Evolutionary conservation across 2,888 invertebrate genomes (phyloP).

Genomic region (Cosmopolites sordidus): DNA sequence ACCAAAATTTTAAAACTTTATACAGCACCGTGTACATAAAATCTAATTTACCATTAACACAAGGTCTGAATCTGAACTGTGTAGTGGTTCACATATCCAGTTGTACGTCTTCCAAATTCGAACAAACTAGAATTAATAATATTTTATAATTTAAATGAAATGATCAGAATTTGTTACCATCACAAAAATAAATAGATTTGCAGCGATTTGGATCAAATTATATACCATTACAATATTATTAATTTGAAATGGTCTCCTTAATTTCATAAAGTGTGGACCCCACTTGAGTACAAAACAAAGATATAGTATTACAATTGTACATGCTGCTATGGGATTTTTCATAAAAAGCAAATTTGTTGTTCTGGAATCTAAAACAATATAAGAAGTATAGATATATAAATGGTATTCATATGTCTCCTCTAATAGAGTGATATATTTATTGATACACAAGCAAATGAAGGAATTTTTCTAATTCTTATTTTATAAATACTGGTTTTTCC

Average conservation of each 20-base stretch:
- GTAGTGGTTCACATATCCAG: conserved; percentile 89
- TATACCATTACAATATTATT: conserved; percentile 70
- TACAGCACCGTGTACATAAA: too few relatives aligned
- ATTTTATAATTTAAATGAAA: conserved; percentile 39
- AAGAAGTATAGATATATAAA: too few relatives aligned
- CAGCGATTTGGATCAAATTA: conserved; percentile 81
- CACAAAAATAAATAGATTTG: too few relatives aligned
- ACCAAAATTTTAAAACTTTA: too few relatives aligned
- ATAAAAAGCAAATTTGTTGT: conserved; percentile 69
- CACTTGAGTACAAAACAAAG: conserved; percentile 69
- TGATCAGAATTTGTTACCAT: too few relatives aligned
- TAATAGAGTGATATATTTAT: too few relatives aligned
- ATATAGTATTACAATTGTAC: conserved; percentile 62
- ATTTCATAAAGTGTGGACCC: conserved; percentile 72
- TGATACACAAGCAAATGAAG: too few relatives aligned
- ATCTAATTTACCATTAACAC: conserved; percentile 72
- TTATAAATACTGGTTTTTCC: too few relatives aligned
- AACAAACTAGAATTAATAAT: conserved; percentile 36
- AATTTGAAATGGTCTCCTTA: conserved; percentile 67
- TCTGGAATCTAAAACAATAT: conserved; percentile 62
- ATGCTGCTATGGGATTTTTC: conserved; percentile 67
- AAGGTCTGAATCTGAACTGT: conserved; percentile 69
- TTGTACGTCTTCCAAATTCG: conserved; percentile 57
- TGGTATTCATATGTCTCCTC: too few relatives aligned
- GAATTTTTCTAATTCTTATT: too few relatives aligned